A percentile compares a stretch with the other conserved stretches of the same genome.
These are phyloP conservation scores for Dicaeum eximium DNA, from an alignment of 2,113 vertebrate species.

Conservation along the genomic window DNA sequence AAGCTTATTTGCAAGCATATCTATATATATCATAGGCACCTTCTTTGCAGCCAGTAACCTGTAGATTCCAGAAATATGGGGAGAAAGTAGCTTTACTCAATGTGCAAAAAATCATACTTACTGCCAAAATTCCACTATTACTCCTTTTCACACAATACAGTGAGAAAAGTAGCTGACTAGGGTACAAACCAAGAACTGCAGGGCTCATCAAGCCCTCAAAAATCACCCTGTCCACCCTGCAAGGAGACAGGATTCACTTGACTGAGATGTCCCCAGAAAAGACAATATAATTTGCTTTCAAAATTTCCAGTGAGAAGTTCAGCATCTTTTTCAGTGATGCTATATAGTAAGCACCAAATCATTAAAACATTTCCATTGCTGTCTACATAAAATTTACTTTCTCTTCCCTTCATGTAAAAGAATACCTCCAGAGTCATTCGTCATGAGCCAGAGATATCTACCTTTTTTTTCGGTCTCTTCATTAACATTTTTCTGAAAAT, in stretches of 20 bases:
- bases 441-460: neutral
- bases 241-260: neutral
- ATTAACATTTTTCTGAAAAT: neutral
- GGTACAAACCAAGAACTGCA: neutral
- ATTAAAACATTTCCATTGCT: neutral
- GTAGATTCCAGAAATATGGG: neutral
- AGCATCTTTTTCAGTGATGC: neutral
- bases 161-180: neutral
- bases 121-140: neutral
- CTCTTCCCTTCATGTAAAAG: neutral
- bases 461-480: neutral
- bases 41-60: neutral
- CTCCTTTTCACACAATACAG: neutral
- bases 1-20: neutral
- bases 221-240: neutral
- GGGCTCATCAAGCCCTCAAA: neutral
- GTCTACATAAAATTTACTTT: neutral
- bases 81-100: neutral
- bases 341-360: neutral
- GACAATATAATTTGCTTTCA: neutral
- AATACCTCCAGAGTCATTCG: neutral
- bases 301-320: neutral
- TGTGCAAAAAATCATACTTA: neutral
- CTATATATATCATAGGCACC: neutral
- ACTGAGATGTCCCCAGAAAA: neutral